A percentile compares a stretch with the other conserved stretches of the same genome.
Evolutionary conservation across 2,888 invertebrate species (phyloP).

Genomic region (Camptogramma bilineatum): DNA sequence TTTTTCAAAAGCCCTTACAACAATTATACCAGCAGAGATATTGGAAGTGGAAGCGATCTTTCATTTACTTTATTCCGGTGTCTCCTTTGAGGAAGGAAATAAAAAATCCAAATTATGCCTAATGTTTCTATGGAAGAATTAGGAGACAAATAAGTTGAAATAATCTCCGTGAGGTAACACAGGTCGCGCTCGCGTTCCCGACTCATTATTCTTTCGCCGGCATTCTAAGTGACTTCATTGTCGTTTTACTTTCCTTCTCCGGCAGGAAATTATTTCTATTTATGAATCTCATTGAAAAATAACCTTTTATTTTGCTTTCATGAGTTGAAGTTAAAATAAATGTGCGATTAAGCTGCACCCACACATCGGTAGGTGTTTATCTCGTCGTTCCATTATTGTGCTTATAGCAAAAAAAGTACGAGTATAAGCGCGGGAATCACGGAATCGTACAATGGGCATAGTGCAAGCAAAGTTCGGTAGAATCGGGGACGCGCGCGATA

Average conservation of each 20-base stretch:
- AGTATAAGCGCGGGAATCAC: slow-evolving; percentile 41
- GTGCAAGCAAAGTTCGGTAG: slow-evolving; percentile 69
- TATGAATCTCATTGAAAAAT: slow-evolving; percentile 63
- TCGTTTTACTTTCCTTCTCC: slow-evolving; percentile 75
- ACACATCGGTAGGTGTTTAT: slow-evolving; percentile 46
- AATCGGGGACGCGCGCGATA: slow-evolving; percentile 72
- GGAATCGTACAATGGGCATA: slow-evolving; percentile 47
- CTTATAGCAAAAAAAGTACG: slow-evolving; percentile 51
- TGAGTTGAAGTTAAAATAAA: slow-evolving; percentile 28
- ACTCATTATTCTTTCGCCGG: slow-evolving; percentile 75
- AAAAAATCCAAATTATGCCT: slow-evolving; percentile 56
- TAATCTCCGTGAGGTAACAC: slow-evolving; percentile 61
- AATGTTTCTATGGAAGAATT: slow-evolving; percentile 61
- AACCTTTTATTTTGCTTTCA: slow-evolving; percentile 52
- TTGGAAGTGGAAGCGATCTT: slow-evolving; percentile 26
- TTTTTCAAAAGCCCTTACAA: neutral
- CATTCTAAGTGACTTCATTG: slow-evolving; percentile 74
- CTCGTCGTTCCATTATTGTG: slow-evolving; percentile 46
- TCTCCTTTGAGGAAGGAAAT: slow-evolving; percentile 51
- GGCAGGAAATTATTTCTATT: slow-evolving; percentile 72
- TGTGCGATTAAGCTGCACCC: slow-evolving; percentile 24
- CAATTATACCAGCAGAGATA: slow-evolving; percentile 10
- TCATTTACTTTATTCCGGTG: slow-evolving; percentile 31
- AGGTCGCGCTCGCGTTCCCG: slow-evolving; percentile 55
- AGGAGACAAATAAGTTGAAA: slow-evolving; percentile 71